Base-by-base conservation (phyloP, 2,888 invertebrate genomes). In the Xestia rhomboidea region DNA sequence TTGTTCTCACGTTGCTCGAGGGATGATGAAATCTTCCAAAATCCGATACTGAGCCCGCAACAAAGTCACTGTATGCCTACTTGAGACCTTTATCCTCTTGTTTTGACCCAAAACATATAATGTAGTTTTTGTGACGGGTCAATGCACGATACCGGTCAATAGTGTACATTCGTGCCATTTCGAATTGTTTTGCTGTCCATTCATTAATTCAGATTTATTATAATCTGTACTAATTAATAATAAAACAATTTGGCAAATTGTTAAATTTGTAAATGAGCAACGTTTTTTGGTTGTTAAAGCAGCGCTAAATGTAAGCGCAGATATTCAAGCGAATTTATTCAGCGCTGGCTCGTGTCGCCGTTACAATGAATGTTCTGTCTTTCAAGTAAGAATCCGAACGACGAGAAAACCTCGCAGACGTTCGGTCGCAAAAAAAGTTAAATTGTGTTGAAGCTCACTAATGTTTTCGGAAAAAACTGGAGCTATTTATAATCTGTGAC, bases 31-130 rank as follows among this genome's bases (percentile, higher is more conserved):
- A 81, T 77, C 77, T 76, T 62, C 68, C 66, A 64, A 76, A 81
- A 83, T 73, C 82, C 79, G 68, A 71, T 72, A 57, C 70, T 69
- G 84, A 87, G 64, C 84, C 68, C 81, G 4, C 74, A 77, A 87
- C 79, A 82, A 84, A 86, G 87, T 73, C 75, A 64, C 73, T 74
- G 38, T 73, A 60, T 54, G 57, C 68, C 78, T 81, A 60, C 78
- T 77, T 79, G 74, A 84, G 73, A 87, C 77, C 81, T 87, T 86
- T 76, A 75, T 84, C 76, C 85, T 77, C 66, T 87, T 71, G 76
- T 77, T 86, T 84, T 87, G 71, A 63, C 62, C 66, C 62, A 62
- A 76, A 70, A 69, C 67, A 76, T 83, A 76, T 57, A 70, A 41
- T 38, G 73, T 64, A 66, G 70, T 77, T 77, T 86, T 75, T 86